These are phyloP conservation scores for Drosophila lutescens DNA, from an alignment of 2,888 invertebrate species.

Conservation along the genomic window DNA sequence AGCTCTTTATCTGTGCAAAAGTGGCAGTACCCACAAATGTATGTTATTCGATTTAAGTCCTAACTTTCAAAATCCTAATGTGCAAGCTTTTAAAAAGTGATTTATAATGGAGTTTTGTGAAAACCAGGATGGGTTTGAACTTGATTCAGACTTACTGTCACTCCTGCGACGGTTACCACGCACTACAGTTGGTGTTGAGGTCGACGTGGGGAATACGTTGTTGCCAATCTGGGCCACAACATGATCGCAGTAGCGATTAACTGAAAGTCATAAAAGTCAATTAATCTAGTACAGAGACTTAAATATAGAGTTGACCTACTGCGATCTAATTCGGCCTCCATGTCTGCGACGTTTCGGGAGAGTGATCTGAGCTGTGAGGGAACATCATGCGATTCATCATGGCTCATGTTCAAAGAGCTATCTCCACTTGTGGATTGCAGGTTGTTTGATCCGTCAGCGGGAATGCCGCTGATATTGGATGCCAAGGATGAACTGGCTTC, in stretches of 20 bases:
- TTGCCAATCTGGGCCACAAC: conserved; percentile 3
- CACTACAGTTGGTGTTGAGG: conserved; percentile 33
- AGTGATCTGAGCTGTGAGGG: background rate
- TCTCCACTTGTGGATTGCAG: background rate
- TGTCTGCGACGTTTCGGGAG: background rate
- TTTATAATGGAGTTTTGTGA: background rate
- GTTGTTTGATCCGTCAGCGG: background rate
- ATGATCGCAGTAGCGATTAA: conserved; percentile 37
- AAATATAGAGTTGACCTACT: conserved; percentile 8
- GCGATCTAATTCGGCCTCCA: conserved; percentile 27
- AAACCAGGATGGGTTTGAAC: background rate
- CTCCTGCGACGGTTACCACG: background rate
- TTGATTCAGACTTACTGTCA: conserved; percentile 22
- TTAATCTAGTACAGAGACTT: background rate
- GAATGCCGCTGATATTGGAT: background rate
- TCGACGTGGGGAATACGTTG: background rate
- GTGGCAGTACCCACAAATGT: too few species aligned
- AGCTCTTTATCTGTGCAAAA: too few species aligned
- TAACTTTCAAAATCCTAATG: too few species aligned
- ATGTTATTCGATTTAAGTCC: too few species aligned
- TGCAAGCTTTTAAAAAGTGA: too few species aligned
- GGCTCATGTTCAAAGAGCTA: conserved; percentile 1
- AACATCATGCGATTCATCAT: background rate
- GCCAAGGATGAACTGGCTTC: background rate
- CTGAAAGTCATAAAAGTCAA: conserved; percentile 12